Conservation (phyloP, 2,113 vertebrate species). For the Spea multiplicata region DNA sequence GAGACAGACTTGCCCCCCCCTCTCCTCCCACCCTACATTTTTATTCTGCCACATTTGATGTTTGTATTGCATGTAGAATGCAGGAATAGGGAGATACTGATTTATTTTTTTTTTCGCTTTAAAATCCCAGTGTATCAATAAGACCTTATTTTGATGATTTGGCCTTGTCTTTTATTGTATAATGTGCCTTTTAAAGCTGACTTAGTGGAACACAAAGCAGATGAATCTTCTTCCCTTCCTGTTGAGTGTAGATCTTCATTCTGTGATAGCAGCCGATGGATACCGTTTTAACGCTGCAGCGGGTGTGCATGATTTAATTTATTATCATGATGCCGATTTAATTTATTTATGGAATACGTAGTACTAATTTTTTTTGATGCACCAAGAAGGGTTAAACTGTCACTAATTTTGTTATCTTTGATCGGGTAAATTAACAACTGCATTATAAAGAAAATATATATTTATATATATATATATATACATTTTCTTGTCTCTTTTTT, state of each 20-base stretch:
- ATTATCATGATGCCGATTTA: no score
- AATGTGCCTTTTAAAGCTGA: conserved; percentile 46
- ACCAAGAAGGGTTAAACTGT: conserved; percentile 5
- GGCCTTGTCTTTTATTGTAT: conserved; percentile 48
- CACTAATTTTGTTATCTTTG: conserved; percentile 1
- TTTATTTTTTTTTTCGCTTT: conserved; percentile 36
- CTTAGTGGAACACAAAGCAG: background rate
- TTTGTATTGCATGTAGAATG: conserved; percentile 55
- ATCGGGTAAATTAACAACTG: conserved; percentile 28
- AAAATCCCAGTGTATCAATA: conserved; percentile 34
- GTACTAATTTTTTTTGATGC: background rate
- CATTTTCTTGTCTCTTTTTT: conserved; percentile 1
- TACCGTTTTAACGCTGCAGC: background rate
- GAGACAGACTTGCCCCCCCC: conserved; percentile 65
- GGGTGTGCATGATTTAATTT: background rate
- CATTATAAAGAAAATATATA: conserved; percentile 15
- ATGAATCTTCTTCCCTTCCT: background rate
- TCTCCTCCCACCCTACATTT: conserved; percentile 41
- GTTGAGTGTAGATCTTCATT: background rate
- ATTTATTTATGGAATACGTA: no score
- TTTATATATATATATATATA: no score
- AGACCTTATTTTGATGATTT: conserved; percentile 54
- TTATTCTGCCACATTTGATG: conserved; percentile 59
- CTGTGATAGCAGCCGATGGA: background rate
- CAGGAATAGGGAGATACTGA: conserved; percentile 45